A percentile compares a stretch with the other conserved stretches of the same genome.
phyloP scores from a whole-genome alignment of 2,797 vertebrate species.

The Danio choprae region DNA sequence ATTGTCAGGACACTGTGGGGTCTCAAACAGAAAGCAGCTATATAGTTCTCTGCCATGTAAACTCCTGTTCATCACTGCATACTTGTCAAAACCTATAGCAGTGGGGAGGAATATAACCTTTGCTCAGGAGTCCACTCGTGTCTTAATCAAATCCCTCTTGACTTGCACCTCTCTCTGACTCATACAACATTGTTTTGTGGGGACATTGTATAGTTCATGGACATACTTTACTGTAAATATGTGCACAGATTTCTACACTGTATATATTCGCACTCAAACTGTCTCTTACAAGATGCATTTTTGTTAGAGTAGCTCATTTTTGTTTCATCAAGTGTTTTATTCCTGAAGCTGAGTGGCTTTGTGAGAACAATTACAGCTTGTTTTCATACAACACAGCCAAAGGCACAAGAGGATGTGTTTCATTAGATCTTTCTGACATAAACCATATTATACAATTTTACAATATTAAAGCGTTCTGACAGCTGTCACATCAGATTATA shows the following conservation, averaged over 20 bases:
- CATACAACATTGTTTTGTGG: background rate
- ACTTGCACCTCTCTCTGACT: constrained; percentile 25
- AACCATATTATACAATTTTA: background rate
- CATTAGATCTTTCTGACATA: background rate
- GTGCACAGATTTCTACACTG: background rate
- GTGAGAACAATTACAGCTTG: background rate
- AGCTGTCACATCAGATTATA: background rate
- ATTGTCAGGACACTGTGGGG: background rate
- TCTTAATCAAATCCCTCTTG: constrained; percentile 38
- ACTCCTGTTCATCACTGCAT: constrained; percentile 1
- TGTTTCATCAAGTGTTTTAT: background rate
- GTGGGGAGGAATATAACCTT: constrained; percentile 52
- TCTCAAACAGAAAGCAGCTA: background rate
- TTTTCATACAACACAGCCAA: background rate
- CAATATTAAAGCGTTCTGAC: background rate
- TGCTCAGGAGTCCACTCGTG: constrained; percentile 47
- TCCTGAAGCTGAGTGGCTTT: background rate
- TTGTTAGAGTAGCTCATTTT: background rate
- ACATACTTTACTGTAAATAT: background rate
- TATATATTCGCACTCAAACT: background rate
- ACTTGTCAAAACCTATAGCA: constrained; percentile 53
- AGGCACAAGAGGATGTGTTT: too few species aligned
- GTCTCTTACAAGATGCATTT: background rate
- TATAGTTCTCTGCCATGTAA: constrained; percentile 2
- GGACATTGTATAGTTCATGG: background rate